Evolutionary conservation across 2,113 vertebrate genomes (phyloP).

Genomic region (Martes martes): DNA sequence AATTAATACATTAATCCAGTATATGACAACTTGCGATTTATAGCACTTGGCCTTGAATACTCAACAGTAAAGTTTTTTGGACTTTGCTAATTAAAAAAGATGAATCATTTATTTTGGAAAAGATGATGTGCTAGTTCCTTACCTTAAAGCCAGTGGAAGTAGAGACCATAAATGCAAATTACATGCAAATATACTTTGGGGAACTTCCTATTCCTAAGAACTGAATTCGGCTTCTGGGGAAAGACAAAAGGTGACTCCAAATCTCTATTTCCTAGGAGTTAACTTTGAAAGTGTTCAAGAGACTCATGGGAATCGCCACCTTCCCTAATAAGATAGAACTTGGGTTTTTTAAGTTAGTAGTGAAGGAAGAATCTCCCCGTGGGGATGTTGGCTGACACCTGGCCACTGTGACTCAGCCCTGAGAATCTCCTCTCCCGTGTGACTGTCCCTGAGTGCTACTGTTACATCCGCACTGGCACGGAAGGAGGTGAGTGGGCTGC

Average conservation of each 20-base stretch:
- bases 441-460: not conserved
- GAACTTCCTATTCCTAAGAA: constrained; percentile 9
- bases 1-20: not conserved
- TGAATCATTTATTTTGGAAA: constrained; percentile 2
- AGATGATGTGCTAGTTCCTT: not conserved
- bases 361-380: not conserved
- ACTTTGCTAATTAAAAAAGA: constrained; percentile 31
- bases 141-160: not conserved
- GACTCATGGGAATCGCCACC: not conserved
- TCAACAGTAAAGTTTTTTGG: not conserved
- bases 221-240: constrained; percentile 18
- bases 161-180: constrained; percentile 49
- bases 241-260: not conserved
- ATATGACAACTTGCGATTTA: not conserved
- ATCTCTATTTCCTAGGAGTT: not conserved
- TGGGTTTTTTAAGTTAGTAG: not conserved
- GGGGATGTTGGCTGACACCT: not conserved
- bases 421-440: not conserved
- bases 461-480: rapidly evolving
- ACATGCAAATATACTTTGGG: constrained; percentile 26
- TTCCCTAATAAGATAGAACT: not conserved
- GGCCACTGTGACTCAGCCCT: not conserved
- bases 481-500: not conserved
- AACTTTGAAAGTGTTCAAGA: not conserved
- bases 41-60: not conserved